A percentile compares a stretch with the other conserved stretches of the same genome.
phyloP scores from a whole-genome alignment of 2,113 vertebrate genomes.

The Apodemus sylvaticus region DNA sequence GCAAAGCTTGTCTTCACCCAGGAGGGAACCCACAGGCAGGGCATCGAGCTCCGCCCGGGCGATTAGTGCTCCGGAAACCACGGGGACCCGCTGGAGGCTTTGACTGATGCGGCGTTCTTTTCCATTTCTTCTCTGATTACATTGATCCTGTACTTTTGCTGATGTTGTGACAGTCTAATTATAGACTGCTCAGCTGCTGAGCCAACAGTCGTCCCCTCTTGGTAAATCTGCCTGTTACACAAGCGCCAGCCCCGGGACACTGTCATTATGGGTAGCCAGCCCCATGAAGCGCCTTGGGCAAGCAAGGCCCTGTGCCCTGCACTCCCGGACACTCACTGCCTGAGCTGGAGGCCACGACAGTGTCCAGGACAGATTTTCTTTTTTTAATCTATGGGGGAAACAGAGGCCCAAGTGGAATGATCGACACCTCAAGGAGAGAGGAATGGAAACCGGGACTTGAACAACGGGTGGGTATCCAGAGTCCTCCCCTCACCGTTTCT shows the following conservation, averaged over 20 bases:
- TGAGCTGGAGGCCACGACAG: background rate
- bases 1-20: slow-evolving; percentile 4
- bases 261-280: slow-evolving; percentile 52
- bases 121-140: slow-evolving; percentile 82
- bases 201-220: slow-evolving; percentile 76
- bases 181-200: slow-evolving; percentile 78
- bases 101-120: slow-evolving; percentile 71
- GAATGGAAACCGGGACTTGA: background rate
- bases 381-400: background rate
- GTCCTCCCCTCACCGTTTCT: background rate
- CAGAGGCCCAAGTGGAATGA: background rate
- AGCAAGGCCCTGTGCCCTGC: background rate
- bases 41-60: background rate
- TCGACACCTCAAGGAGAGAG: background rate
- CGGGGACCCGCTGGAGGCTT: slow-evolving; percentile 62
- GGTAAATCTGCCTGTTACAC: slow-evolving; percentile 73
- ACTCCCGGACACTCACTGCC: background rate
- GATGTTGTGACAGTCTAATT: slow-evolving; percentile 82
- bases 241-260: slow-evolving; percentile 62
- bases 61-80: slow-evolving; percentile 73
- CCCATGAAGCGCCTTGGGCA: background rate
- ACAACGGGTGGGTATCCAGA: background rate
- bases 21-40: slow-evolving; percentile 59
- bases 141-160: slow-evolving; percentile 79
- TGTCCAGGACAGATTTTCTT: background rate